Evolutionary conservation across 2,888 invertebrate species (phyloP).

Genomic region (Bombyx huttoni): DNA sequence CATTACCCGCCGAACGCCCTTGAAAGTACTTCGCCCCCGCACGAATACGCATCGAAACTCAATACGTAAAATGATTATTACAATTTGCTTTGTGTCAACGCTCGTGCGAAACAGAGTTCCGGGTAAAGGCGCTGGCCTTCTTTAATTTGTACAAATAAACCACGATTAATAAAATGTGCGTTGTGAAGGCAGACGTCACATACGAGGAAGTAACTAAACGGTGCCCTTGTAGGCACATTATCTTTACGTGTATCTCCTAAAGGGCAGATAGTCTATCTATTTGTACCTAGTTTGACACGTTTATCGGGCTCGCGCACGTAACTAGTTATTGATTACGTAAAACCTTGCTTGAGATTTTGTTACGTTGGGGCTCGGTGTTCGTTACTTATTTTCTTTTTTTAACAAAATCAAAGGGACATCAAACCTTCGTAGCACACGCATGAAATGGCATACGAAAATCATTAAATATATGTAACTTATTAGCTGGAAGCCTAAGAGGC

Average conservation of each 20-base stretch:
- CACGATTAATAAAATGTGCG: conserved; percentile 12
- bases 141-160: conserved; percentile 20
- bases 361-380: no score
- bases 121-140: conserved; percentile 34
- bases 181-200: conserved; percentile 8
- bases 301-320: neutral
- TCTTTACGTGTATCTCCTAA: neutral
- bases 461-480: no score
- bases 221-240: neutral
- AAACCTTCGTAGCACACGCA: no score
- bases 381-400: no score
- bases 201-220: conserved; percentile 3
- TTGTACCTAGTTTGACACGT: neutral
- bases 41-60: conserved; percentile 12
- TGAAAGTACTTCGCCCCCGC: conserved; percentile 58
- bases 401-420: no score
- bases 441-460: no score
- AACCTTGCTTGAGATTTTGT: neutral
- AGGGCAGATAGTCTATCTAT: conserved; percentile 1
- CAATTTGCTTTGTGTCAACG: conserved; percentile 11
- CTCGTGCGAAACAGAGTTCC: conserved; percentile 27
- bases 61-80: conserved; percentile 5
- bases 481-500: no score
- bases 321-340: neutral
- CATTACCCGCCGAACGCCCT: conserved; percentile 56